phyloP scores from a whole-genome alignment of 2,888 invertebrate species.

The Heliconius aoede region DNA sequence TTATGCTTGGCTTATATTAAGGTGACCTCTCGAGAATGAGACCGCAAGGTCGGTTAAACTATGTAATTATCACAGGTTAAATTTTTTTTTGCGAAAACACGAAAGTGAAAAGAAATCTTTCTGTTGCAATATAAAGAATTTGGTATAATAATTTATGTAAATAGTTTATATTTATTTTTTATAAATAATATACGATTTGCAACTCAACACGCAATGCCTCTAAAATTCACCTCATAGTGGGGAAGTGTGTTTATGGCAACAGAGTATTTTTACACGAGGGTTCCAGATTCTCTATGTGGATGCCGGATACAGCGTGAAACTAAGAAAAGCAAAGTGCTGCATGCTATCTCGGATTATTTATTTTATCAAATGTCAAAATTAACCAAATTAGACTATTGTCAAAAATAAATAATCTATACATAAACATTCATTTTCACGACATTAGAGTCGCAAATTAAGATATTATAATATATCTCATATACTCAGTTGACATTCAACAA shows the following conservation, averaged over 20 bases:
- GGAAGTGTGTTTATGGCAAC: no score
- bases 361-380: not conserved
- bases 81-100: not conserved
- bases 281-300: no score
- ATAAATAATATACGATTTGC: not conserved
- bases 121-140: no score
- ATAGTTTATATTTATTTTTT: not conserved
- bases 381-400: no score
- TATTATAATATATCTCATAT: conserved; percentile 2
- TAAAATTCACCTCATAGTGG: no score
- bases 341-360: no score
- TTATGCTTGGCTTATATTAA: not conserved
- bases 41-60: not conserved
- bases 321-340: not conserved
- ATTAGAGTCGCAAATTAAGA: not conserved
- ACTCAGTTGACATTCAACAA: not conserved
- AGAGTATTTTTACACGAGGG: no score
- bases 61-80: not conserved
- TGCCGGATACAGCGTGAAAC: no score
- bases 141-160: not conserved
- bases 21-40: not conserved
- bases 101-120: not conserved
- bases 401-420: not conserved
- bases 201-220: no score
- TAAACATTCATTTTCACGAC: not conserved